Base-by-base conservation (phyloP, 2,113 vertebrate species). In the Prolemur simus region DNA sequence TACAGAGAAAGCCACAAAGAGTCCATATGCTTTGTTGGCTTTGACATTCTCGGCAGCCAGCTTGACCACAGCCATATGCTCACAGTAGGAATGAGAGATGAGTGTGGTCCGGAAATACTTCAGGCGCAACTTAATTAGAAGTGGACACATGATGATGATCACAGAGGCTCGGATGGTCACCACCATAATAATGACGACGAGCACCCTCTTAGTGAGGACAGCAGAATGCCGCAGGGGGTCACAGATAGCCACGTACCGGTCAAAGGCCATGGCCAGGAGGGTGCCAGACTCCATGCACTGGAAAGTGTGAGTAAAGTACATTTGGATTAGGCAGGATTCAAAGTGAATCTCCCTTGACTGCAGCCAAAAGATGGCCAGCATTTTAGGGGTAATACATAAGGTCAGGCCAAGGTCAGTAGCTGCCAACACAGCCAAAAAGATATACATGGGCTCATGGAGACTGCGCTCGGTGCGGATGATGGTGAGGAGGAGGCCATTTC, bases 41-140 rank as follows among this genome's bases (percentile, higher is more conserved):
- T 32, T 12, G 25, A 71, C 37, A 21, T 89, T 34, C 29, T 83
- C 86, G 2, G 85, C 42, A 32, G 92, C 84, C 63, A 71, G 37
- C 20, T 80, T 94, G 7, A 94, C 74, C 39, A 94, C 63, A 81
- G 39, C 52, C 74, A 81, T 81, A 1, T 49, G 60, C 52, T 88
- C 85, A 47, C 76, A 81, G 76, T 88, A 94, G 17, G 52, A 94
- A 37, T 98, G 98, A 0, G 95, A 97, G 15, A 80, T 94, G 63
- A 60, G 6, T 5, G 52, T 60, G 34, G 74, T 87, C 15, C 8
- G 52, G 54, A 87, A 95, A 37, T 63, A 68, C 45, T 76, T 69
- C 32, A 84, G 80, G 47, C 69, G 29, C 60, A 95, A 12, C n/a
- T 85, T 77, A 34, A 95, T 68, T 21, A 91, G 12, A 58, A 89